phyloP scores from a whole-genome alignment of 2,113 vertebrate species.

The Pelecanus crispus region DNA sequence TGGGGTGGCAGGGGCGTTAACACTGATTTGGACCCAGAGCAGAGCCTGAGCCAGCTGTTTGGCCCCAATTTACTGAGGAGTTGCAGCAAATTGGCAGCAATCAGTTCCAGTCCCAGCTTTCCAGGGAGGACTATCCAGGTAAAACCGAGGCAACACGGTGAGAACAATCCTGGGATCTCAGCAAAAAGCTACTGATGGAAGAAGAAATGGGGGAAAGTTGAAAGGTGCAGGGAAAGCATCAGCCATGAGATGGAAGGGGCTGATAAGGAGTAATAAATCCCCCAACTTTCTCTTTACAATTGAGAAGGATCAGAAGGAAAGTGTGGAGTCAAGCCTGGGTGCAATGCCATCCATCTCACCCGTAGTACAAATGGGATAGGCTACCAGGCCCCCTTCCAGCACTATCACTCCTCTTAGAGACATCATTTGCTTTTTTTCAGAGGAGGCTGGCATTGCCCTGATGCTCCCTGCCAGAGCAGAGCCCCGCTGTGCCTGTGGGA shows the following conservation, averaged over 20 bases:
- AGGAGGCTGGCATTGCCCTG: neutral
- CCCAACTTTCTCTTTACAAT: neutral
- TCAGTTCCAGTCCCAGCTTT: neutral
- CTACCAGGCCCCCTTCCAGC: neutral
- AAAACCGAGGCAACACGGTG: rapidly evolving
- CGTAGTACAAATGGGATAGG: rapidly evolving
- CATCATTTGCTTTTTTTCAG: neutral
- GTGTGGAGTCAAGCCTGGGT: neutral
- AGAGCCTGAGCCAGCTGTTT: rapidly evolving
- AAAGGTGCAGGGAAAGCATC: neutral
- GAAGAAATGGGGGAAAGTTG: neutral
- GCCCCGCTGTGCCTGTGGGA: neutral
- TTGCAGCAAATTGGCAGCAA: neutral
- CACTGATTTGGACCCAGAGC: neutral
- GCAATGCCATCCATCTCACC: neutral
- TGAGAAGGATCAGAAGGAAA: neutral
- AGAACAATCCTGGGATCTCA: neutral
- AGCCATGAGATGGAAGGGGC: neutral
- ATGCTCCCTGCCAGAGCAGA: neutral
- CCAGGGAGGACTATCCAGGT: neutral
- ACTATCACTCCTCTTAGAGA: neutral
- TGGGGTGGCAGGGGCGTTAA: rapidly evolving
- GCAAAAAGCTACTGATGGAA: neutral
- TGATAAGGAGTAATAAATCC: rapidly evolving
- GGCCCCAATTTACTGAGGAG: neutral